Percentiles rank a stretch among this genome's conserved stretches.
Conservation (phyloP, 2,888 invertebrate genomes). For the Andrena hattorfiana region DNA sequence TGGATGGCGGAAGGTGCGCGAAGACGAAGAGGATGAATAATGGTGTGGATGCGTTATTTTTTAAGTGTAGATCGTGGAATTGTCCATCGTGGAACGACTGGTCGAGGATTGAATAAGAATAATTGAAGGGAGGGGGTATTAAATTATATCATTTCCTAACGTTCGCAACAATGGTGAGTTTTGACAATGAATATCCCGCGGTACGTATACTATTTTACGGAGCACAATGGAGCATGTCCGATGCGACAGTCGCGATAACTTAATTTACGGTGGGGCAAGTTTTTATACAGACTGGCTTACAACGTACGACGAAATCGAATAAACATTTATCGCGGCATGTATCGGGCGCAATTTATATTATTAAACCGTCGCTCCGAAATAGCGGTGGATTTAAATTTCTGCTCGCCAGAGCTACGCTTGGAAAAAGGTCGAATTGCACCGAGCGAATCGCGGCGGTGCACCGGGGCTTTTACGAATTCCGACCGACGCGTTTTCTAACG, state of each 20-base stretch:
- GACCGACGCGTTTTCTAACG: neutral
- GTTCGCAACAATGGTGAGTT: neutral
- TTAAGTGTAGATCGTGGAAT: too few species aligned
- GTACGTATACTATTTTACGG: neutral
- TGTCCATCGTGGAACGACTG: too few species aligned
- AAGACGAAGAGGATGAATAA: too few species aligned
- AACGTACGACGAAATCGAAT: constrained; percentile 10
- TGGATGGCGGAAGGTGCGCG: too few species aligned
- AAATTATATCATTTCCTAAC: too few species aligned
- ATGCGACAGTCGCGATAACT: neutral
- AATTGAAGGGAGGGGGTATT: too few species aligned
- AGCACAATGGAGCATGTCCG: neutral
- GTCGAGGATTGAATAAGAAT: too few species aligned
- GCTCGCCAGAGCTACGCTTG: neutral
- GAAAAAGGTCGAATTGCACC: neutral
- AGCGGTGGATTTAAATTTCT: constrained; percentile 10
- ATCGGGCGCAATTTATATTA: constrained; percentile 11
- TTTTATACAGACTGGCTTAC: neutral
- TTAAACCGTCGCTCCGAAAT: constrained; percentile 24
- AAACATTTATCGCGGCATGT: constrained; percentile 24
- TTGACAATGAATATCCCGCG: neutral
- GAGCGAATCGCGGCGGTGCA: neutral
- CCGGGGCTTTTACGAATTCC: constrained; percentile 7
- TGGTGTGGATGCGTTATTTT: too few species aligned
- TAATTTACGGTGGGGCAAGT: neutral